Conservation (phyloP, 2,797 vertebrate genomes). For the Siniperca scherzeri region DNA sequence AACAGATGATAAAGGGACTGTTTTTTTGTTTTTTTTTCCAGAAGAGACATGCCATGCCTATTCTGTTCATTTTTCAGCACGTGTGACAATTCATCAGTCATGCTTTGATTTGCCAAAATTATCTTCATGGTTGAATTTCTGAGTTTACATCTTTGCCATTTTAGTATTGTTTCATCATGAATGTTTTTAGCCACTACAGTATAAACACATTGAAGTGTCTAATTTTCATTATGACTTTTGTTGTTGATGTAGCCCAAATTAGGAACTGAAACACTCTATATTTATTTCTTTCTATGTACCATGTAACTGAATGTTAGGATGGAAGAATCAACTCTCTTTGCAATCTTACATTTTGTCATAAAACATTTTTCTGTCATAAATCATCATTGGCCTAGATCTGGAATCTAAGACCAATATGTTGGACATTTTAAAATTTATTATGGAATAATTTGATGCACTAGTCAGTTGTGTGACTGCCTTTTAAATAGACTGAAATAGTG, state of each 20-base stretch:
- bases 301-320: slow-evolving; percentile 45
- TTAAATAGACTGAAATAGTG: slow-evolving; percentile 58
- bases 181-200: slow-evolving; percentile 60
- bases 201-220: slow-evolving; percentile 45
- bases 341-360: slow-evolving; percentile 40
- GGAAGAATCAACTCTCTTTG: slow-evolving; percentile 23
- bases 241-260: slow-evolving; percentile 35
- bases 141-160: slow-evolving; percentile 75
- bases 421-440: slow-evolving; percentile 26
- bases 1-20: slow-evolving; percentile 58
- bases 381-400: slow-evolving; percentile 54
- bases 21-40: neutral
- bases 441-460: slow-evolving; percentile 49
- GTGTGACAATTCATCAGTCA: slow-evolving; percentile 68
- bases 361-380: slow-evolving; percentile 34
- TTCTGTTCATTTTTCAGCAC: slow-evolving; percentile 59
- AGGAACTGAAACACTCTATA: slow-evolving; percentile 28
- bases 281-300: slow-evolving; percentile 47
- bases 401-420: slow-evolving; percentile 56
- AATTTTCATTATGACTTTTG: slow-evolving; percentile 29
- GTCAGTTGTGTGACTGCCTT: slow-evolving; percentile 48
- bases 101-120: slow-evolving; percentile 79
- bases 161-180: slow-evolving; percentile 60
- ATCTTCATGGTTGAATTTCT: slow-evolving; percentile 63
- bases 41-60: slow-evolving; percentile 38